These are phyloP conservation scores for Fundulus diaphanus DNA, from an alignment of 2,797 vertebrate species.

Conservation along the genomic window DNA sequence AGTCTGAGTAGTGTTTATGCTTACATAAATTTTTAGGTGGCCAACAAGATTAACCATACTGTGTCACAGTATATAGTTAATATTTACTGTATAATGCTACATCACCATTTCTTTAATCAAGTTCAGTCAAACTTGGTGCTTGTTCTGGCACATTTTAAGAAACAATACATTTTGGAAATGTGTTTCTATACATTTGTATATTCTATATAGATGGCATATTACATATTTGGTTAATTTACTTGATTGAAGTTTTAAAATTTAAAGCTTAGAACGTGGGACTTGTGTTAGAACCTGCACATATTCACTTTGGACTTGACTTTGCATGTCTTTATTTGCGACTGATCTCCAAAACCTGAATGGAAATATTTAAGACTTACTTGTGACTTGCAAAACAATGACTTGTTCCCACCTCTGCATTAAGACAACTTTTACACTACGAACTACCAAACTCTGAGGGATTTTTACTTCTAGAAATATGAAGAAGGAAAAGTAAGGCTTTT, in stretches of 20 bases:
- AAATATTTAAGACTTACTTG: neutral
- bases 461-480: conserved; percentile 17
- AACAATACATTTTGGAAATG: neutral
- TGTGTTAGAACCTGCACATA: neutral
- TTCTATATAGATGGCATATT: neutral
- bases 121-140: neutral
- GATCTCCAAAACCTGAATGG: neutral
- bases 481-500: conserved; percentile 36
- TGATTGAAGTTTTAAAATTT: neutral
- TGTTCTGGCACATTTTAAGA: neutral
- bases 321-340: too few relatives aligned
- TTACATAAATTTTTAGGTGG: neutral
- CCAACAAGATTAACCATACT: too few relatives aligned
- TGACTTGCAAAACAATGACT: neutral
- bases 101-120: neutral
- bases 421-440: conserved; percentile 3
- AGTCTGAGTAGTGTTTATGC: too few relatives aligned
- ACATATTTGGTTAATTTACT: neutral
- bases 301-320: neutral
- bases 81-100: neutral
- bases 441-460: conserved; percentile 8
- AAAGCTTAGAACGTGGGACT: neutral
- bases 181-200: neutral
- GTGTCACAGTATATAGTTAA: neutral
- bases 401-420: neutral